Evolutionary conservation across 1,140 invertebrate genomes (phyloP), one percentile per base, ranked within the genome.

Genomic region (Heliconius nattereri): DNA sequence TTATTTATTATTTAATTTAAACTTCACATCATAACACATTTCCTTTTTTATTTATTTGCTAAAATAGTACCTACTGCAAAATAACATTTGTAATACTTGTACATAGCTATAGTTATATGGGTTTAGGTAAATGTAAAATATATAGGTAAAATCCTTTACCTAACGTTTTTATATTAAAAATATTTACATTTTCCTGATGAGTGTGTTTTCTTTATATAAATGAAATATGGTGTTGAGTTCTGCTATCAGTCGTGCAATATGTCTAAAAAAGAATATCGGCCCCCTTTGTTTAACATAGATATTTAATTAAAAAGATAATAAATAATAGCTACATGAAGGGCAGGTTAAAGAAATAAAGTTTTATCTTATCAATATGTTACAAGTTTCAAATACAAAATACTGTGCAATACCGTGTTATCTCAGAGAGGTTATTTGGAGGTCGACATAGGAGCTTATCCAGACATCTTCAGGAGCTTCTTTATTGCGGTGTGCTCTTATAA

Each of bases 381-480:
- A 16, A 66, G 60, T 66, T 11, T 29, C 26, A 66, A 66, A 66
- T 29, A 66, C 60, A 66, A 66, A 29, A 26, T 66, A 66, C 60
- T 29, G 60, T 66, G 60, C 60, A 66, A 66, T 29, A 29, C 11
- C 9, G 60, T 16, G 26, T 66, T 66, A 66, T 66, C 60, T 49
- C 49, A 29, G 40, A 66, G 60, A 71, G 60, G 75, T 76, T 76
- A 71, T 76, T 76, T 76, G 37, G 26, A 76, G 75, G 75, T 76
- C 37, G 57, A 40, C 66, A 7, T 54, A 76, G 75, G 37, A 26
- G 23, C 60, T 76, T 76, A 76, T 76, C 75, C 23, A 0, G 11
- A 2, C 19, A 76, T 76, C 76, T 77, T 70, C 37, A 29, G 70
- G 76, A 77, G 76, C 76, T 77, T 77, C 76, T 77, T 77, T 77